Base-by-base conservation (phyloP, 2,113 vertebrate genomes). In the Periophthalmus modestus region DNA sequence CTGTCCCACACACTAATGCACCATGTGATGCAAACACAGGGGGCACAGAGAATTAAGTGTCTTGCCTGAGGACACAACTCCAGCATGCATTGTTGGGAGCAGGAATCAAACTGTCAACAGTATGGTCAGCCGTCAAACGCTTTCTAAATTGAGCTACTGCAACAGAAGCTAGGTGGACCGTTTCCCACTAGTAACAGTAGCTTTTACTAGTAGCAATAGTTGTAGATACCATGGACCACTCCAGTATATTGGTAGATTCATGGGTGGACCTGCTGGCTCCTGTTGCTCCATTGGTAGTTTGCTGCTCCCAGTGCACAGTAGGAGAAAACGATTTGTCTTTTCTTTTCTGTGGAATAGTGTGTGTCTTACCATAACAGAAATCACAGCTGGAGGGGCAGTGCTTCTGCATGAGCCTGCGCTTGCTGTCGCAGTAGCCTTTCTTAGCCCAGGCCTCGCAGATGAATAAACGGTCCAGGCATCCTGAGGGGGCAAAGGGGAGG, bases 301-400 rank as follows among this genome's bases (percentile, higher is more conserved):
- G 81, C 83, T 83, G 78, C 83, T 77, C 59, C 74, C 43, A 57
- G 73, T 79, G 70, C 74, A 82, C 81, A 74, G 77, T 71, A 77
- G 85, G 69, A 79, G 79, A 88, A 85, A 82, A 72, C 46, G 46
- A 68, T 55, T 15, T 71, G 33, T 80, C 79, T 66, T 69, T 52
- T 54, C 48, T 73, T 52, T 16, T 62, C 73, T 7, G 59, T 73
- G 65, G 72, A 77, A 66, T 65, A 46, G 77, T 71, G 54, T 67
- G 74, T 10, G 4, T 86, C 93, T 75, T 94, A 99, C 98, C 96
- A 0, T 96, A 95, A 91, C 98, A 99, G 94, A 98, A 98, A 91
- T 98, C 96, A 9, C 98, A 99, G 93, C 95, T 95, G 77, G 93
- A 93, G 0, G 98, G 97, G 74, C 98, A 99, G 79, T 98, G 95